phyloP scores from a whole-genome alignment of 2,113 vertebrate genomes.

The Strix aluco region DNA sequence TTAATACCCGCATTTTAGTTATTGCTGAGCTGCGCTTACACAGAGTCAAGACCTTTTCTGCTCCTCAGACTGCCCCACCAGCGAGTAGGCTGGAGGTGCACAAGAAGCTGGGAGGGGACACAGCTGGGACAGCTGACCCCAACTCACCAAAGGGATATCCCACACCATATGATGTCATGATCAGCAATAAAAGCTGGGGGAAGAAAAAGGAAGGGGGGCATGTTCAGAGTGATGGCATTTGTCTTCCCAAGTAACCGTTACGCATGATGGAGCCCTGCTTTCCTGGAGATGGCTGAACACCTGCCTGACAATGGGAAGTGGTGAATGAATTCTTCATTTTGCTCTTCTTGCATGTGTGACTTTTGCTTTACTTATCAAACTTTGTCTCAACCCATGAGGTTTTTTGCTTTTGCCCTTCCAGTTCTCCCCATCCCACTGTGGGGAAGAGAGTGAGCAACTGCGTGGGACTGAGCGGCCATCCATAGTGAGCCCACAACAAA shows the following conservation, averaged over 20 bases:
- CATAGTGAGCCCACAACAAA: not conserved
- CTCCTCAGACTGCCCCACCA: not conserved
- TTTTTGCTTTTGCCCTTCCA: not conserved
- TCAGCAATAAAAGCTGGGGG: too few relatives aligned
- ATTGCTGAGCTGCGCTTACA: not conserved
- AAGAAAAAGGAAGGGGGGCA: too few relatives aligned
- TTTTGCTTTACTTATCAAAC: not conserved
- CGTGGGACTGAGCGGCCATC: not conserved
- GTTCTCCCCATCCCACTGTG: not conserved
- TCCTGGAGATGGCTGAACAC: not conserved
- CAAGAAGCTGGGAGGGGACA: too few relatives aligned
- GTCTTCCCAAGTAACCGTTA: not conserved
- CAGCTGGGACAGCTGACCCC: too few relatives aligned
- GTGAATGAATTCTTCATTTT: not conserved
- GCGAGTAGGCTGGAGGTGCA: too few relatives aligned
- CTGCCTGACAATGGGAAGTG: not conserved
- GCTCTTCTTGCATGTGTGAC: rapidly evolving
- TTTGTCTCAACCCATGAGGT: not conserved
- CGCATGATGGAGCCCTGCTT: rapidly evolving
- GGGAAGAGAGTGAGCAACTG: too few relatives aligned
- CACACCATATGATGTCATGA: too few relatives aligned
- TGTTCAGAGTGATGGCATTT: too few relatives aligned
- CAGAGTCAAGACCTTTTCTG: not conserved
- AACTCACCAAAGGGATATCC: too few relatives aligned
- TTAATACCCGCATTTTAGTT: not conserved